Evolutionary conservation across 2,888 invertebrate species (phyloP).

Genomic region (Spisula subtruncata): DNA sequence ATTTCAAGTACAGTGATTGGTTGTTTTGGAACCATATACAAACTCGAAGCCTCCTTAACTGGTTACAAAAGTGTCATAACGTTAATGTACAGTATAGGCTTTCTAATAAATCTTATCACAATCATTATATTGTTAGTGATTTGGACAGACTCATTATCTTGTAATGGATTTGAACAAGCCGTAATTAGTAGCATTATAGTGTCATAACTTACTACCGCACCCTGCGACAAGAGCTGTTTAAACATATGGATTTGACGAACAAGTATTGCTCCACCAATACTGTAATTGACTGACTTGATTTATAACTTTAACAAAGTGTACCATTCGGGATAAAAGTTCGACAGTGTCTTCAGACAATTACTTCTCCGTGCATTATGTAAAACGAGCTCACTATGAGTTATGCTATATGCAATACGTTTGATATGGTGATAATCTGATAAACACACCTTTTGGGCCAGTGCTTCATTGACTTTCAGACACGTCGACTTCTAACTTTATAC

Average conservation of each 20-base stretch:
- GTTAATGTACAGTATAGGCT: background rate
- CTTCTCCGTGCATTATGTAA: too few relatives aligned
- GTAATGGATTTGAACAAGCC: constrained; percentile 9
- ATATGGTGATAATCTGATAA: too few relatives aligned
- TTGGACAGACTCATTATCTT: constrained; percentile 1
- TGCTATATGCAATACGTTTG: background rate
- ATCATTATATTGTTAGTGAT: constrained; percentile 4
- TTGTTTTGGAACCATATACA: background rate
- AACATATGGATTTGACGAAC: background rate
- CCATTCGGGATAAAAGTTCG: background rate
- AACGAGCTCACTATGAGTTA: background rate
- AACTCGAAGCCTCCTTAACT: background rate
- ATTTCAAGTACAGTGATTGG: background rate
- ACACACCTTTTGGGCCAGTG: too few relatives aligned
- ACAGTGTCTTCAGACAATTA: background rate
- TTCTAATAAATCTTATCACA: background rate
- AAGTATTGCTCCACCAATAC: background rate
- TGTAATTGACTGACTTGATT: background rate
- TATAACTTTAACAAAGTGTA: background rate
- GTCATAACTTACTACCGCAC: background rate
- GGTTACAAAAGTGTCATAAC: background rate
- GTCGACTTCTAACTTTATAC: too few relatives aligned
- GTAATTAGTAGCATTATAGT: background rate
- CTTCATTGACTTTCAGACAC: too few relatives aligned
- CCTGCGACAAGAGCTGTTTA: constrained; percentile 11